Evolutionary conservation across 2,113 vertebrate genomes (phyloP).

Genomic region (Irena cyanogastra): DNA sequence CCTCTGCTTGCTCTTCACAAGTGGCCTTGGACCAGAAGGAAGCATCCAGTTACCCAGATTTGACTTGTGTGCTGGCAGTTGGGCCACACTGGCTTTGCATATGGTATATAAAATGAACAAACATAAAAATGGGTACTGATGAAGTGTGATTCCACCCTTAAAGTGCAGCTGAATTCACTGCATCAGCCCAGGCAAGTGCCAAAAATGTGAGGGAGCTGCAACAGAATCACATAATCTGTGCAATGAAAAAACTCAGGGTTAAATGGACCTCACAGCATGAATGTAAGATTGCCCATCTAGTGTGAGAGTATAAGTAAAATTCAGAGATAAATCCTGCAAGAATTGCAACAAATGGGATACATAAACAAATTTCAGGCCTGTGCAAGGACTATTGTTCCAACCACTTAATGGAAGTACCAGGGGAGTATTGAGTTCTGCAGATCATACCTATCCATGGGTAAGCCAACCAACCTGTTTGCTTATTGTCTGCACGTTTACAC

Average conservation of each 20-base stretch:
- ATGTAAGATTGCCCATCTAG: background rate
- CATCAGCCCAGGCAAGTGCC: background rate
- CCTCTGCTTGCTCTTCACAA: background rate
- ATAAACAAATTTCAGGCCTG: background rate
- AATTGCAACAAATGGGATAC: background rate
- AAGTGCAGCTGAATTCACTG: background rate
- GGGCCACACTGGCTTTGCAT: background rate
- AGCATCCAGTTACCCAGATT: background rate
- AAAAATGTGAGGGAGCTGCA: slow-evolving; percentile 2
- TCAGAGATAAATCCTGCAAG: background rate
- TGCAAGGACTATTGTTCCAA: background rate
- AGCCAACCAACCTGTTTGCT: background rate
- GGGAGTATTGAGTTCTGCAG: background rate
- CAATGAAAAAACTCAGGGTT: background rate
- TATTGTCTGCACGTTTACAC: background rate
- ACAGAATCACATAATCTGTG: background rate
- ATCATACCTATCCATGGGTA: accelerated
- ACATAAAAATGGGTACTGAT: slow-evolving; percentile 12
- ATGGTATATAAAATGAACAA: background rate
- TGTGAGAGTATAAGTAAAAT: background rate
- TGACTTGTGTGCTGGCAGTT: background rate
- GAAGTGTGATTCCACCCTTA: background rate
- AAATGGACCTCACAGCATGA: background rate
- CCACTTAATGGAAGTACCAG: background rate
- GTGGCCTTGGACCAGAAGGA: background rate